Evolutionary conservation across 2,113 vertebrate species (phyloP).

Genomic region (Tetrao urogallus): DNA sequence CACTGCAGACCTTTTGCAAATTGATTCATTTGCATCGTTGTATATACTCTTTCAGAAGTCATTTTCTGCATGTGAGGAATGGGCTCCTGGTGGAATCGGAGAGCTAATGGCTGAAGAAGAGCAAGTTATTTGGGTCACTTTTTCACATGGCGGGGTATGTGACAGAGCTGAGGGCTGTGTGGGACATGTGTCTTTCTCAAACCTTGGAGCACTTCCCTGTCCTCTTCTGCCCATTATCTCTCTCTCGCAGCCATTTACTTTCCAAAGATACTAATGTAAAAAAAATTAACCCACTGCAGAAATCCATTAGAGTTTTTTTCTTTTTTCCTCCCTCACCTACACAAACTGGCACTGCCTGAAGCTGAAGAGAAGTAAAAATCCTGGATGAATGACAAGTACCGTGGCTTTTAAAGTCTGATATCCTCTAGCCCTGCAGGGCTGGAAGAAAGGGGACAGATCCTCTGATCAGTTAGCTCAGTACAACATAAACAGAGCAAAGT

Average conservation of each 20-base stretch:
- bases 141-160: neutral
- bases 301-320: neutral
- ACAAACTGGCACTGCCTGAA: neutral
- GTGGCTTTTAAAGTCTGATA: neutral
- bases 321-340: neutral
- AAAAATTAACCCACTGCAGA: neutral
- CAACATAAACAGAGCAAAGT: neutral
- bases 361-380: neutral
- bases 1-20: slow-evolving; percentile 54
- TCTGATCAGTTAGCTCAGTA: neutral
- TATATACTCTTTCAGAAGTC: neutral
- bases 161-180: neutral
- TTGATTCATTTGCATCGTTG: slow-evolving; percentile 45
- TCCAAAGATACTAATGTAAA: neutral
- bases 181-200: neutral
- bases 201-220: neutral
- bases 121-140: neutral
- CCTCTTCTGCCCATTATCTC: neutral
- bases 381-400: neutral
- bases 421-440: neutral
- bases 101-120: neutral
- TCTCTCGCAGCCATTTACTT: neutral
- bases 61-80: neutral
- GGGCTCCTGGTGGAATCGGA: neutral
- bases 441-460: neutral